Base-by-base conservation (phyloP, 2,888 invertebrate species). In the Loripinus fragilis region DNA sequence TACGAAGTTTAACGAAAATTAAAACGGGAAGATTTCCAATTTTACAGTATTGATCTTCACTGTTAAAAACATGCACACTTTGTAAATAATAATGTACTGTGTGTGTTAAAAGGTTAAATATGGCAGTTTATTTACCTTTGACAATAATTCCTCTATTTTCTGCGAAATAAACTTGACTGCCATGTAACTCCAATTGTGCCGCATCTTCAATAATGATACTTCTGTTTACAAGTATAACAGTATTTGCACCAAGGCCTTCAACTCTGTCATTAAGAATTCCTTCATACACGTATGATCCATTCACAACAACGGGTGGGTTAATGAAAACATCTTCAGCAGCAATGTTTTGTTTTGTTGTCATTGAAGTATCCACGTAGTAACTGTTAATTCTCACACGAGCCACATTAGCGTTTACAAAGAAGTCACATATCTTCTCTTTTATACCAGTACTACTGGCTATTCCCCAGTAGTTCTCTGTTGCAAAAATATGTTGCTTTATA, bases 361-460 rank as follows among this genome's bases (percentile, higher is more conserved):
- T 8, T 15, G 25, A 28, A 20, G 20, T 10, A 28, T 52, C 52
- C 5, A 52, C 7, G 15, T 8, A 52, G 15, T 28, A 52, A 3
- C 25, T 25, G 5, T 52, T 12, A 5, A 65, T 28, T 7, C 3
- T 8, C 2, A 17, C 65, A 25, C 65, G 35, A 7, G 65, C 65
- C 7, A 35, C 38, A 7, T 35, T 41, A 2, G 23, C 35, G n/a
- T 65, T 41, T 15, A 35, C 8, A 33, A 33, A 65, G 65, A 65
- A 65, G 35, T 65, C 65, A 65, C 65, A 65, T 23, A 65, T 65
- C 35, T 65, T 65, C 35, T 35, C 35, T 33, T 65, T 65, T 12
- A 65, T 41, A 7, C 41, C 8, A 8, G 3, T 7, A 30, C 30
- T 30, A 41, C 17, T 41, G 33, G n/a, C 41, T 3, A 17, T 65